Evolutionary conservation across 2,888 invertebrate genomes (phyloP), one percentile per base, ranked within the genome.

Genomic region (Antitype chi): DNA sequence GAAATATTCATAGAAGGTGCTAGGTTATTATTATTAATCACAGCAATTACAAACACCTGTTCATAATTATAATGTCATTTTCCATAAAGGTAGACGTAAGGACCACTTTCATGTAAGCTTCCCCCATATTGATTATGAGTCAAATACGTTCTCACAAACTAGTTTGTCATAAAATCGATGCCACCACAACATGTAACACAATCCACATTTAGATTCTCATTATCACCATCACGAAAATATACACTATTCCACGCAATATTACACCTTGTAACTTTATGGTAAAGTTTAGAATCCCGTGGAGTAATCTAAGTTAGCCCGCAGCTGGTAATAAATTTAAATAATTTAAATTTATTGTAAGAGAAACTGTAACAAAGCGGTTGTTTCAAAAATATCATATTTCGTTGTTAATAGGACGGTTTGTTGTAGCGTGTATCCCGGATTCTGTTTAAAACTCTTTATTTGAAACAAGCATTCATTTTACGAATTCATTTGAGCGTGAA

Each of bases 251-350:
- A 72, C 63, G 60, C 66, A 25, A 86, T 63, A 82, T 80, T 78
- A 78, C 77, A 80, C 82, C 84, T 76, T 84, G 72, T 62, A 69
- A 76, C 74, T 68, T 68, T 70, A 59, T 70, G 11, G 68, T 70
- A 88, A 78, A 85, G 79, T 82, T 84, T 74, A 85, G 68, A 79
- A 81, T 87, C 57, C 88, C 79, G 70, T 78, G n/a, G 72, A 70
- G 78, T 80, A 87, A 81, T 79, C 76, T 76, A 79, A 76, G 78
- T 84, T 76, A 80, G 74, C 78, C 75, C 80, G 75, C 72, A 74
- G 76, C 71, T 69, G 68, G 84, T 80, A 79, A 88, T 87, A 88
- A 88, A 88, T 88, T 88, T 81, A 84, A 88, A 88, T 88, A 82
- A 88, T 82, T 88, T 85, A 84, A 88, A 88, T 87, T 87, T 87